Evolutionary conservation across 2,797 vertebrate genomes (phyloP).

Genomic region (Notoglanidium macrostoma): DNA sequence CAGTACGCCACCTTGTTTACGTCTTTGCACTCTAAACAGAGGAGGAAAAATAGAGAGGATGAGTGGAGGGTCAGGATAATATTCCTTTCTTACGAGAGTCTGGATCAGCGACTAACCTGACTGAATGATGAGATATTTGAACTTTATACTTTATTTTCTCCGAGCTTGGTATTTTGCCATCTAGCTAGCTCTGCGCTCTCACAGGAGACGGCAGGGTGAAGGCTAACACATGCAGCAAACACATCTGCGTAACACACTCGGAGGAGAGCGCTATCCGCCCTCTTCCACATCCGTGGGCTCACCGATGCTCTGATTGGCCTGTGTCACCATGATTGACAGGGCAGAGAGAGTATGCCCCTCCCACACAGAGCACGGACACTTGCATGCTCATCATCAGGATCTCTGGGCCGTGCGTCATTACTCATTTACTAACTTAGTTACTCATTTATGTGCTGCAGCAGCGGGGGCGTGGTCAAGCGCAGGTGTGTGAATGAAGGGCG

Average conservation of each 20-base stretch:
- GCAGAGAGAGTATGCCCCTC: not conserved
- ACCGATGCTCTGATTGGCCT: not conserved
- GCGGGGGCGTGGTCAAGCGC: not conserved
- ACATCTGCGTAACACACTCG: not conserved
- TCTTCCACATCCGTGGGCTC: not conserved
- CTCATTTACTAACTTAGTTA: not conserved
- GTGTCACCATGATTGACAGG: not conserved
- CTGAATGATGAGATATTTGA: not conserved
- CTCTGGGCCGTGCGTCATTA: not conserved
- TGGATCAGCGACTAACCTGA: not conserved
- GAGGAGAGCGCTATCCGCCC: not conserved
- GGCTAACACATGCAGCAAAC: not conserved
- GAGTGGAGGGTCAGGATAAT: constrained; percentile 3
- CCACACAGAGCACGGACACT: not conserved
- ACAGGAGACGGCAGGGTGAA: not conserved
- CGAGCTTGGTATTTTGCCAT: not conserved
- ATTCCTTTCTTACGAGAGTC: not conserved
- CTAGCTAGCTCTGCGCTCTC: no score
- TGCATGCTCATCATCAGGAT: not conserved
- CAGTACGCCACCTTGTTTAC: constrained; percentile 99
- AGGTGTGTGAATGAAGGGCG: not conserved
- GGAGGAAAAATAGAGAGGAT: constrained; percentile 60
- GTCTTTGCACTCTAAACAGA: constrained; percentile 94
- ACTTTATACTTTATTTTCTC: not conserved
- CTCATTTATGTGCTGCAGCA: not conserved